Evolutionary conservation across 2,888 invertebrate species (phyloP).

Genomic region (Pelosia muscerda): DNA sequence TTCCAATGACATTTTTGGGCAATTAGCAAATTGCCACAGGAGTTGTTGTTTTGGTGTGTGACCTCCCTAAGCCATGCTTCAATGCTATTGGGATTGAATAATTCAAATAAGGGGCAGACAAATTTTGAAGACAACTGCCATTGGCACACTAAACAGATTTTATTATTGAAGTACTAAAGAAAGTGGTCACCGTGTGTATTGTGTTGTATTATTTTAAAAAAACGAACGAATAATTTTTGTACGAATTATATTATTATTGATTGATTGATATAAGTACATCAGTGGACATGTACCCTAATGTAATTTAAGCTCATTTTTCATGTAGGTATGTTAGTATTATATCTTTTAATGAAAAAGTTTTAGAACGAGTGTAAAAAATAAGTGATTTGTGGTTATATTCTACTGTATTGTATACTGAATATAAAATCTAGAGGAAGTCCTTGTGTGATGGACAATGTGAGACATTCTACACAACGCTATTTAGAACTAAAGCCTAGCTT

Average conservation of each 20-base stretch:
- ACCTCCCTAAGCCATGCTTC: too few species aligned
- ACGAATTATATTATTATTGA: neutral
- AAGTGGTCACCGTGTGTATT: neutral
- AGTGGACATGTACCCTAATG: conserved; percentile 1
- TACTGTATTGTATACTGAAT: neutral
- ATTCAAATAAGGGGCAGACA: too few species aligned
- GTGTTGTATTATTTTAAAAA: neutral
- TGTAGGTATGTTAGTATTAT: neutral
- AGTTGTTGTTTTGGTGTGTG: too few species aligned
- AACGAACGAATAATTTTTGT: neutral
- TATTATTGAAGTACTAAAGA: neutral
- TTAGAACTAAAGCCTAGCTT: too few species aligned
- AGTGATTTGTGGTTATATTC: conserved; percentile 3
- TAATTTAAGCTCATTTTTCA: neutral
- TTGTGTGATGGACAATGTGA: neutral
- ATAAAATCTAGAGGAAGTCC: neutral
- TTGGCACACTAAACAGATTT: neutral
- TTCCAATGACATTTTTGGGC: too few species aligned
- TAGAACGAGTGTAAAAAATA: conserved; percentile 12
- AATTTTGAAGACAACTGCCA: neutral
- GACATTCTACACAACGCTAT: neutral
- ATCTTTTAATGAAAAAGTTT: neutral
- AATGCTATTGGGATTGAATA: too few species aligned
- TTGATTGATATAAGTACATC: neutral
- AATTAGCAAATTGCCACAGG: too few species aligned